Conservation (phyloP, 2,797 vertebrate genomes). For the Luscinia luscinia region DNA sequence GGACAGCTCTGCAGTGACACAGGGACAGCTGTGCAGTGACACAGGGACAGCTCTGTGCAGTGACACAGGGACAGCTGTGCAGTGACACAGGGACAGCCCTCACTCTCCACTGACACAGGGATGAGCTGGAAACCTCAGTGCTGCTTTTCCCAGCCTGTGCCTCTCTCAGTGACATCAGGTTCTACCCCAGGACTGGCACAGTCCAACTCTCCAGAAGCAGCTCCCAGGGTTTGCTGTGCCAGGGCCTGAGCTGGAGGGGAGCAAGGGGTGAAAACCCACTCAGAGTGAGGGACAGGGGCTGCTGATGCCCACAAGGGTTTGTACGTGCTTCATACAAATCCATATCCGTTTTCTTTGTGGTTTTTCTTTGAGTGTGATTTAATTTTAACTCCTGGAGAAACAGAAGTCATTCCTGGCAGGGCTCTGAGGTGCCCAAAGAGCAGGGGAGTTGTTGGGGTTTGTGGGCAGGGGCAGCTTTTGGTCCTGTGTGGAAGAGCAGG, state of each 20-base stretch:
- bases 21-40: too few species aligned
- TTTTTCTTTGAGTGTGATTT: not conserved
- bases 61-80: too few species aligned
- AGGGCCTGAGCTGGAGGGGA: not conserved
- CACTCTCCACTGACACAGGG: too few species aligned
- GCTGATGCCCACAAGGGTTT: rapidly evolving
- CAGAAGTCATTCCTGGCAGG: not conserved
- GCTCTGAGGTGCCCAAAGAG: not conserved
- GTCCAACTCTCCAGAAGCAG: not conserved
- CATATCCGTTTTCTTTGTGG: rapidly evolving
- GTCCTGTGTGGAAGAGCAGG: not conserved
- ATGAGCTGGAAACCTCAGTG: rapidly evolving
- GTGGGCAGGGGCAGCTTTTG: not conserved
- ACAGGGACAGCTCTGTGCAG: too few species aligned
- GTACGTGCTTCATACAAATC: rapidly evolving
- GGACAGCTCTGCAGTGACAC: too few species aligned
- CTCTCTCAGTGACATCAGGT: rapidly evolving
- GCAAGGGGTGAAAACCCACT: not conserved
- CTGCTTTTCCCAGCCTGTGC: not conserved
- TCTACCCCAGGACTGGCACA: rapidly evolving
- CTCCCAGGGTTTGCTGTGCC: not conserved
- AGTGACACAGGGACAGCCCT: not conserved
- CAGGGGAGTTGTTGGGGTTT: rapidly evolving
- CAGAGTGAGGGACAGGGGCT: not conserved
- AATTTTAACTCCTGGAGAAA: not conserved